Base-by-base conservation (phyloP, 2,888 invertebrate genomes). In the Tuta absoluta region DNA sequence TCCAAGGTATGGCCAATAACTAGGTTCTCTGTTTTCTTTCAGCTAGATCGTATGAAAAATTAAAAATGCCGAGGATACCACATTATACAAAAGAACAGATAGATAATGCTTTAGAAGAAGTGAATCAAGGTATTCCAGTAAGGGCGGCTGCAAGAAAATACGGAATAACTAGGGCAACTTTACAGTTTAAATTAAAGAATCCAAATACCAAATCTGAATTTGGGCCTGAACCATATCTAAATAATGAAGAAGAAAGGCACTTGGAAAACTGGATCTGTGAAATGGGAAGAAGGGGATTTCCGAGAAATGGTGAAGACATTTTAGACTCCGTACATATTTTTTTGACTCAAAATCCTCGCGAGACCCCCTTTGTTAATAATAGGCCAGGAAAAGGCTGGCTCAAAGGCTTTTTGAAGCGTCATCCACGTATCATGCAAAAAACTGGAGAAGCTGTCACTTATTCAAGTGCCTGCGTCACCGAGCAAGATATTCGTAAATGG, bases 401-500 rank as follows among this genome's bases (percentile, higher is more conserved):
- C 21, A 65, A 65, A 62, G 65, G 57, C n/a, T 69, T 68, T 63
- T 62, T 69, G 19, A 68, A 64, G 62, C 59, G 71, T 65, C 66
- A 71, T 48, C 68, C 69, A 28, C 51, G 53, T 24, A 65, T 71
- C 58, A 59, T n/a, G 12, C 23, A 24, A 19, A 65, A 66, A 19
- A 69, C 66, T 11, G 66, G 66, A 33, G 68, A 69, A 57, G 67
- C 68, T 62, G 69, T 71, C 17, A 71, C 69, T 11, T 61, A 68
- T 28, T 65, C 71, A 41, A 72, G 69, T 66, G 68, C 69, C 10
- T 65, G 66, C 67, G 68, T 72, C 24, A 67, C 70, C 1, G 69
- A 72, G 69, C 23, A 33, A 37, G 68, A 69, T 58, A 72, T 69
- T 33, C 51, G 68, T n/a, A 70, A 68, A 63, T 70, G 68, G 72